These are phyloP conservation scores for Zosterops japonicus DNA, from an alignment of 2,113 vertebrate genomes.

Conservation along the genomic window DNA sequence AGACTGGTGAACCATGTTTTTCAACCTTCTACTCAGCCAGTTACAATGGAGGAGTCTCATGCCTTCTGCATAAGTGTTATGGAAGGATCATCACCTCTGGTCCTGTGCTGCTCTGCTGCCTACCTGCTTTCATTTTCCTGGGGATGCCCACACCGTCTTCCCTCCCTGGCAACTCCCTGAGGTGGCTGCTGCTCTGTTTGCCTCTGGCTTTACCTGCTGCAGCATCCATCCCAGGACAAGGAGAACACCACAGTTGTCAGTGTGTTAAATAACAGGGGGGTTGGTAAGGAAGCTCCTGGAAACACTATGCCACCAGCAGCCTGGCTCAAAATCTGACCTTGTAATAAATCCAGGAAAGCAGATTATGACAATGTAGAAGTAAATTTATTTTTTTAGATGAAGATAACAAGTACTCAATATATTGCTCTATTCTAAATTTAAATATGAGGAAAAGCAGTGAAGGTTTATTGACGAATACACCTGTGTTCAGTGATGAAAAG, in stretches of 20 bases:
- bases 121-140: accelerated
- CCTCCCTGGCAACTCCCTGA: accelerated
- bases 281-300: not conserved
- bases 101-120: not conserved
- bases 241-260: not conserved
- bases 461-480: not conserved
- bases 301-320: not conserved
- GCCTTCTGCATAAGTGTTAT: accelerated
- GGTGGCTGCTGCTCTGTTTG: not conserved
- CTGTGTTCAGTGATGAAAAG: not conserved
- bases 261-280: accelerated
- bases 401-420: not conserved
- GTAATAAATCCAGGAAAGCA: not conserved
- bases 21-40: not conserved
- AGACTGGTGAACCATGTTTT: not conserved
- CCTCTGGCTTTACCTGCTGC: not conserved
- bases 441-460: not conserved
- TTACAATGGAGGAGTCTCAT: accelerated
- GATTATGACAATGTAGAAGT: not conserved
- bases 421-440: not conserved
- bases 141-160: accelerated
- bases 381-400: not conserved
- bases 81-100: not conserved
- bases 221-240: not conserved
- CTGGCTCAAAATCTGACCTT: not conserved